Base-by-base conservation (phyloP, 1,140 invertebrate species). In the Helicoverpa zea region DNA sequence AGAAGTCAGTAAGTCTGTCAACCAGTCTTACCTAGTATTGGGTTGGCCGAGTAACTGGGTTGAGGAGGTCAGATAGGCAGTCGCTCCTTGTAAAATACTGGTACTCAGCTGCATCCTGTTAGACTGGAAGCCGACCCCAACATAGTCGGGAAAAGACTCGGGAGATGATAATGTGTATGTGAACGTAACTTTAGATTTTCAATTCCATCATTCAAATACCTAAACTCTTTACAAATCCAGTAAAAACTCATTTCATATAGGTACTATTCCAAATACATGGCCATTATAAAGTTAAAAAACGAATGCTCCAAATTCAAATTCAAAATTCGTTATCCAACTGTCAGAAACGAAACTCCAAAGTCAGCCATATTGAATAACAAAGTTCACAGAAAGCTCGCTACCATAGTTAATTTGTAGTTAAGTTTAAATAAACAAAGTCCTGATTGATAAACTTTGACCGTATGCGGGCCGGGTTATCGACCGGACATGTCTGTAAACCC, bases 381-480 rank as follows among this genome's bases (percentile, higher is more conserved):
- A 63, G 16, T 76, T 66, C 29, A 78, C 58, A 72, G 29, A 72
- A 74, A 74, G 72, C 54, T 59, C 72, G 49, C 52, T 74, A 58
- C 59, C 72, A 74, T 59, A 74, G 52, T 72, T 72, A 52, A 72
- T 49, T 64, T 49, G 63, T 68, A 43, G 23, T 16, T 70, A 59
- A 79, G 63, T 79, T 77, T 47, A 63, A 79, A 68, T 78, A 16
- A 79, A 68, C 52, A 58, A 49, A 68, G 76, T 58, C 52, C 51
- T 79, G 76, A 82, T 78, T 79, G 58, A 82, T 74, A 85, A 78
- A 73, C 64, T 72, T 73, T 79, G 75, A 80, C 74, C 81, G 80
- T 59, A 86, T 81, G 72, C 58, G 68, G 75, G 72, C 5, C 35
- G 56, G 61, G 56, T 73, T 80, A 83, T 80, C 82, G 73, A 59